Conservation (phyloP, 2,797 vertebrate species). For the Muraenolepis orangiensis region DNA sequence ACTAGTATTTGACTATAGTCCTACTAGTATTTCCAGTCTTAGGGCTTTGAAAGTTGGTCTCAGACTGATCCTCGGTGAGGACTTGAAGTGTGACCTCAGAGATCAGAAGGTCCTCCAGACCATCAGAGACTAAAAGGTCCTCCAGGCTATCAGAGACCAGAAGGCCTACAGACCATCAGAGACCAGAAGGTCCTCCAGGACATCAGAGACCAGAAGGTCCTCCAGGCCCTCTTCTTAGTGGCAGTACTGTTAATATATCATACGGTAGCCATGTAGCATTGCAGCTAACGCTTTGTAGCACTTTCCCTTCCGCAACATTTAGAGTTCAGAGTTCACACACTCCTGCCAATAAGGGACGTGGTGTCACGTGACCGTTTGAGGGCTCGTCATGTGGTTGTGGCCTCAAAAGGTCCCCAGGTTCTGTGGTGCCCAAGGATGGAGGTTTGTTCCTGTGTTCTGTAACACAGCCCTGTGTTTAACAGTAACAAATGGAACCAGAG, state of each 20-base stretch:
- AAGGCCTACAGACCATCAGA: too few species aligned
- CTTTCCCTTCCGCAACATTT: neutral
- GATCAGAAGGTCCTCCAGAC: neutral
- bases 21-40: neutral
- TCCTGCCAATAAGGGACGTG: neutral
- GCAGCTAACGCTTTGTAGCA: constrained; percentile 4
- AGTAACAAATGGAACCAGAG: neutral
- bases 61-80: too few species aligned
- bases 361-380: neutral
- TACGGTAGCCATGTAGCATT: neutral
- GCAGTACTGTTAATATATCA: neutral
- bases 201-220: neutral
- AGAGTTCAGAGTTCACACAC: neutral
- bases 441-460: neutral
- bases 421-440: neutral
- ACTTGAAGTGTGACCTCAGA: neutral
- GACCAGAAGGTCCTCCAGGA: neutral
- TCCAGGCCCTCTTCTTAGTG: neutral
- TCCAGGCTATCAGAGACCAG: neutral
- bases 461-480: neutral
- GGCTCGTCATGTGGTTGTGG: neutral
- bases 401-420: neutral
- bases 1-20: neutral
- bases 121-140: too few species aligned
- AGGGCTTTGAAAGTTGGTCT: neutral